phyloP scores from a whole-genome alignment of 2,888 invertebrate species.

The Sminthurides aquaticus region DNA sequence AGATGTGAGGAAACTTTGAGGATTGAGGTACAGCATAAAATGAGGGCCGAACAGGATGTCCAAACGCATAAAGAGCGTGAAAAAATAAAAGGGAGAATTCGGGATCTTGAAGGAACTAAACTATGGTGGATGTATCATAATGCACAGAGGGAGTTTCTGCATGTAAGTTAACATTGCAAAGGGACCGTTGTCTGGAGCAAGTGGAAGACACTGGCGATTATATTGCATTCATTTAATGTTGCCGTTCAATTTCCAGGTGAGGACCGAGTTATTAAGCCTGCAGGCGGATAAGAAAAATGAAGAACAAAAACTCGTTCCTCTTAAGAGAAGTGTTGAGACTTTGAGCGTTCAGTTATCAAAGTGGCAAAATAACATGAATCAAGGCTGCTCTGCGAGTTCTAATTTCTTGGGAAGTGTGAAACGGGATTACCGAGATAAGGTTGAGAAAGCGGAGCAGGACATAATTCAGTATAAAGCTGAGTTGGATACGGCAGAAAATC shows the following conservation, averaged over 20 bases:
- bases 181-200: too few species aligned
- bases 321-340: constrained; percentile 24
- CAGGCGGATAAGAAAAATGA: constrained; percentile 24
- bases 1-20: constrained; percentile 23
- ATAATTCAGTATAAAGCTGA: constrained; percentile 24
- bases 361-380: constrained; percentile 22
- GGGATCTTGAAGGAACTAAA: constrained; percentile 59
- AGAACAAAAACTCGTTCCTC: constrained; percentile 27
- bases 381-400: constrained; percentile 12
- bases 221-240: too few species aligned
- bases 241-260: constrained; percentile 10
- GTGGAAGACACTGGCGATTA: too few species aligned
- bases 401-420: constrained; percentile 13
- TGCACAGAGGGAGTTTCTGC: constrained; percentile 19
- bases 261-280: constrained; percentile 9
- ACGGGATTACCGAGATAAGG: constrained; percentile 25
- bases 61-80: constrained; percentile 63
- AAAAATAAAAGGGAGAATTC: constrained; percentile 56
- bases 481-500: constrained; percentile 21
- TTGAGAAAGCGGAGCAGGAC: constrained; percentile 24
- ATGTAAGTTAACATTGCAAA: constrained; percentile 17
- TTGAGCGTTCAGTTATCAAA: constrained; percentile 25
- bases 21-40: constrained; percentile 26
- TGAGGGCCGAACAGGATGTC: constrained; percentile 57
- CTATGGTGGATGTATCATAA: constrained; percentile 41